Conservation (phyloP, 2,797 vertebrate species). For the Gobio occitaniae region DNA sequence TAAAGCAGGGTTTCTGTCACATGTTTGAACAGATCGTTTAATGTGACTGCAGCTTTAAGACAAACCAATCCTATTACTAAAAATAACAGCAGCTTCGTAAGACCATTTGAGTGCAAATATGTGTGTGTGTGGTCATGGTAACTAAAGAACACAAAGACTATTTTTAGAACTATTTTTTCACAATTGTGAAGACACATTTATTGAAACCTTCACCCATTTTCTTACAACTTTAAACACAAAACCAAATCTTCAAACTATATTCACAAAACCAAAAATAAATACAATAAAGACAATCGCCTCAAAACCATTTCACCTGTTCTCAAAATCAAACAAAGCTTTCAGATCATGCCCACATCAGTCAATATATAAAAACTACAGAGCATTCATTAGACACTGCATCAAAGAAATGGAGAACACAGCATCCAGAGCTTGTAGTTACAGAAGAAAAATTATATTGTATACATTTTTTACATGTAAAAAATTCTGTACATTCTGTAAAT, state of each 20-base stretch:
- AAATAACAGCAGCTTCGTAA: conserved; percentile 47
- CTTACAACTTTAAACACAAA: neutral
- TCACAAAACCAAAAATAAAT: neutral
- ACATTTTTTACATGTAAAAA: neutral
- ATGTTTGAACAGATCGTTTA: conserved; percentile 64
- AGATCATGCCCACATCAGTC: neutral
- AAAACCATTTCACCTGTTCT: too few relatives aligned
- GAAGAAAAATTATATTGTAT: neutral
- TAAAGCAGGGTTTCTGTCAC: conserved; percentile 50
- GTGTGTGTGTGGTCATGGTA: neutral
- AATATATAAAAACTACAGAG: neutral
- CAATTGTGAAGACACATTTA: neutral
- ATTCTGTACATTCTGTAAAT: neutral
- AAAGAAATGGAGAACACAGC: neutral
- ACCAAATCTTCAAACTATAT: neutral
- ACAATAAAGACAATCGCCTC: too few relatives aligned
- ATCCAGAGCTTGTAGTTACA: neutral
- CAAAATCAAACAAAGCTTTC: neutral
- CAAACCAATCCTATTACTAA: conserved; percentile 76
- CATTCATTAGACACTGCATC: neutral
- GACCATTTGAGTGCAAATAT: conserved; percentile 16
- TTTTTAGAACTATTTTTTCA: conserved; percentile 4
- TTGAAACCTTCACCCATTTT: neutral
- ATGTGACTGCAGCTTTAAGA: conserved; percentile 66
- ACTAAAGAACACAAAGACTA: neutral